Conservation (phyloP, 2,797 vertebrate species). For the Trichosurus vulpecula region DNA sequence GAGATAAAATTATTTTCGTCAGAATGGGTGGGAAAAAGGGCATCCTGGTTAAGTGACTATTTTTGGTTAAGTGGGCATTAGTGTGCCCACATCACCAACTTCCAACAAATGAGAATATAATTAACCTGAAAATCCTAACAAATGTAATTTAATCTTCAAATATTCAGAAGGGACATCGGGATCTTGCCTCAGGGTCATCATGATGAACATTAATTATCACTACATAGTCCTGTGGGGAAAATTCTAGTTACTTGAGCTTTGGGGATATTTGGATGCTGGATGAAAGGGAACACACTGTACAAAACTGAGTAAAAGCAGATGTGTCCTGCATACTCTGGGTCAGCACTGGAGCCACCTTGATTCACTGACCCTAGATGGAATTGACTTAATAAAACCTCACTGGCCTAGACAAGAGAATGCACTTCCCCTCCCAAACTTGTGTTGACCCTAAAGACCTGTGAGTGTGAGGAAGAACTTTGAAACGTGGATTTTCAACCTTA, state of each 20-base stretch:
- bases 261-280: neutral
- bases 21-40: neutral
- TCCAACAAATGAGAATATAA: neutral
- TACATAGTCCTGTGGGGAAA: neutral
- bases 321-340: neutral
- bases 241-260: neutral
- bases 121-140: neutral
- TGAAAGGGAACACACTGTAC: neutral
- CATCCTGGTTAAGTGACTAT: neutral
- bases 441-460: neutral
- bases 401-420: neutral
- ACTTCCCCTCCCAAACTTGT: neutral
- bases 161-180: neutral
- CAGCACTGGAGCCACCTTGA: neutral
- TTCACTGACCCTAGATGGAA: neutral
- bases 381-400: neutral
- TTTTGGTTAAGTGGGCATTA: neutral
- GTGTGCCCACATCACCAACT: neutral
- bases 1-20: neutral
- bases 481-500: neutral
- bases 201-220: neutral
- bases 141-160: neutral
- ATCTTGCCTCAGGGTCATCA: conserved; percentile 1
- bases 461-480: neutral
- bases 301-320: neutral